A percentile compares a stretch with the other conserved stretches of the same genome.
Conservation (phyloP, 2,113 vertebrate genomes). For the Prinia subflava region DNA sequence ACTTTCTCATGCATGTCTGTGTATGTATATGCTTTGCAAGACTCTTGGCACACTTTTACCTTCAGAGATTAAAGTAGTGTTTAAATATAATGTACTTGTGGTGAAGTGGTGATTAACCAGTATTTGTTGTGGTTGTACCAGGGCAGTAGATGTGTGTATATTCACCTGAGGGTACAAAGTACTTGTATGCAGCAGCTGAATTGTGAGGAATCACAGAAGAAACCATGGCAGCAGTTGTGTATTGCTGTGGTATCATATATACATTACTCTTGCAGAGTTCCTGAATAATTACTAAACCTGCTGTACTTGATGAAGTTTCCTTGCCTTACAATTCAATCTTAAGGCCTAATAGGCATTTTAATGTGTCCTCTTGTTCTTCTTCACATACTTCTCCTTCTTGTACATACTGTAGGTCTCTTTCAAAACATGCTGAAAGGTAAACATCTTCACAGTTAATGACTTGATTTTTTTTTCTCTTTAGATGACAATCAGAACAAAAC, state of each 20-base stretch:
- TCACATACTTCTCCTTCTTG: neutral
- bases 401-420: neutral
- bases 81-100: neutral
- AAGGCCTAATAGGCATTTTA: neutral
- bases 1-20: neutral
- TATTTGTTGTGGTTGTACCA: neutral
- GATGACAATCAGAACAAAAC: conserved; percentile 80
- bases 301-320: neutral
- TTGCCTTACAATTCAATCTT: neutral
- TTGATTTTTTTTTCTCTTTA: conserved; percentile 30
- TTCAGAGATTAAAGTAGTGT: neutral
- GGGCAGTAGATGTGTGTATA: rapidly evolving
- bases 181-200: neutral
- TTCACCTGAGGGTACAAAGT: neutral
- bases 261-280: neutral
- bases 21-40: neutral
- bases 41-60: neutral
- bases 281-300: neutral
- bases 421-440: neutral
- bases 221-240: neutral
- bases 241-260: rapidly evolving
- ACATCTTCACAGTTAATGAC: neutral
- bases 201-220: neutral
- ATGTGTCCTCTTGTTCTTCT: neutral
- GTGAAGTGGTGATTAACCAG: neutral